Evolutionary conservation across 64 coral and sea anemone genomes (phyloP), one percentile per base, ranked within the genome.

Genomic region (Astreopora myriophthalma): DNA sequence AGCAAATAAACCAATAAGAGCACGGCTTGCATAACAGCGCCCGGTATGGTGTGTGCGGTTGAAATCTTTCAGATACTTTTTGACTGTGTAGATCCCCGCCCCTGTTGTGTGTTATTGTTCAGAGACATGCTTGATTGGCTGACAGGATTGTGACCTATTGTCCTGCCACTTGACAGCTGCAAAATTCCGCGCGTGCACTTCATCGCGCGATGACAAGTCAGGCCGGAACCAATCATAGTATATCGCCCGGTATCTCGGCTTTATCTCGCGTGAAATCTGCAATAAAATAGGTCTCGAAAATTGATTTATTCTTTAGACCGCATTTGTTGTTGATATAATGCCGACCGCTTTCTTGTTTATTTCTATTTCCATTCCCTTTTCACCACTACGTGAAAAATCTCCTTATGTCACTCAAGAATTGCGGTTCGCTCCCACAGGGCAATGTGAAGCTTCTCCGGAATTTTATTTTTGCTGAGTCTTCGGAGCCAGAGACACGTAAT

Each of bases 21-120:
- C 12, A 13, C 14, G 22, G 80, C 49, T 84, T 42, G 64, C 66
- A 94, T 71, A 89, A 90, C 76, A 22, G 76, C 80, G 52, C 74
- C 32, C 64, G 65, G 46, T 33, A 75, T 46, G 55, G 73, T 80
- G 75, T 81, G 55, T 83, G 76, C 65, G 51, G 78, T 86, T 79
- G 16, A 88, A 97, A 97, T 94, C 80, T 83, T 87, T 97, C 32
- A 68, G 84, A 92, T 92, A 92, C 85, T 92, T 92, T n/a, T n/a
- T 62, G 55, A 81, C 60, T 69, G 2, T 84, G 52, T 25, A 62
- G 72, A 31, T 80, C 79, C 57, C 90, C 90, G 90, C 90, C 90
- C 80, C 55, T 57, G 80, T 74, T 37, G 82, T 40, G 89, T 71
- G 66, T 44, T 1, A 84, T 86, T 67, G 36, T 86, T 58, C 6